Percentiles rank a stretch among this genome's conserved stretches.
Evolutionary conservation across 1,140 invertebrate genomes (phyloP).

Genomic region (Lamellibrachia luymesi): DNA sequence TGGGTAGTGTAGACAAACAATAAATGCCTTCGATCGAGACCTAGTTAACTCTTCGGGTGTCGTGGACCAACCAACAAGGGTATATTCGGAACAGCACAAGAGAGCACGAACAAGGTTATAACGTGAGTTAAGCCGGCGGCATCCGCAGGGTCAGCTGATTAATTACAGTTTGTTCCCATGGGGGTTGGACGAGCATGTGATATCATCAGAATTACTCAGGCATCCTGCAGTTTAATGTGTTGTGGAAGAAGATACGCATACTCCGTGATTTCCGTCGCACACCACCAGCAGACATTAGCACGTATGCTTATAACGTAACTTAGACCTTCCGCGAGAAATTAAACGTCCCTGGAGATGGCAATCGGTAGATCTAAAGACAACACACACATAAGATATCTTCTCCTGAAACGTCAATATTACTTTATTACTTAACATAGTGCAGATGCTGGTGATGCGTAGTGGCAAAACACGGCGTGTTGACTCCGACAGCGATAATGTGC

Average conservation of each 20-base stretch:
- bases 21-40: neutral
- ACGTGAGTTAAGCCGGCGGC: neutral
- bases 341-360: neutral
- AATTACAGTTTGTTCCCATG: neutral
- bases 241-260: neutral
- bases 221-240: neutral
- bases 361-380: neutral
- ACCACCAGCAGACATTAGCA: neutral
- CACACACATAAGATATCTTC: neutral
- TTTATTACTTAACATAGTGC: neutral
- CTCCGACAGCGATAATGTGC: neutral
- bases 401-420: neutral
- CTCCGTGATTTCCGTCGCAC: neutral
- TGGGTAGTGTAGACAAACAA: neutral
- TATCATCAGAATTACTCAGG: neutral
- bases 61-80: neutral
- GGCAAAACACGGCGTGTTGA: neutral
- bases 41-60: neutral
- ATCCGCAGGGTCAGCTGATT: neutral
- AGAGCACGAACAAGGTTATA: neutral
- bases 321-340: too few species aligned
- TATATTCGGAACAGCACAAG: neutral
- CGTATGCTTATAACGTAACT: neutral
- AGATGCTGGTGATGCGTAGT: neutral
- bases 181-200: neutral